Evolutionary conservation across 2,797 vertebrate species (phyloP).

Genomic region (Antennarius maculatus): DNA sequence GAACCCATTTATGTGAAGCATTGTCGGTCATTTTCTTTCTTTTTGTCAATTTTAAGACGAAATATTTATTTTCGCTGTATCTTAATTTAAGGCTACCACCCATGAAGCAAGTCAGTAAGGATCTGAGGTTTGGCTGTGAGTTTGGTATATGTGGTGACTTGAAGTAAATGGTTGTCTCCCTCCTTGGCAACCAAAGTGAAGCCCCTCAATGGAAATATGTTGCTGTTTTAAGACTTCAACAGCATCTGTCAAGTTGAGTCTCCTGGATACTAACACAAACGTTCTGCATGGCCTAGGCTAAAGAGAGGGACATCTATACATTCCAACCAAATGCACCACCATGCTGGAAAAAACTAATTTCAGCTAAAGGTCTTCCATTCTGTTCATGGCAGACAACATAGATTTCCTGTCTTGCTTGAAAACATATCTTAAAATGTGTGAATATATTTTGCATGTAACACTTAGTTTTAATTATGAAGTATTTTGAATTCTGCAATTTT

Average conservation of each 20-base stretch:
- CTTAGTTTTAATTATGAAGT: no score
- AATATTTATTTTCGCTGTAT: not conserved
- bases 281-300: constrained; percentile 5
- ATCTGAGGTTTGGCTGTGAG: not conserved
- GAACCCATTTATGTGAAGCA: not conserved
- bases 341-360: not conserved
- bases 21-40: not conserved
- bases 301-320: not conserved
- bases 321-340: not conserved
- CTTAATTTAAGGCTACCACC: constrained; percentile 11
- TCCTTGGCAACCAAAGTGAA: constrained; percentile 11
- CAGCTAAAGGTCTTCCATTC: not conserved
- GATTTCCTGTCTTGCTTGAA: not conserved
- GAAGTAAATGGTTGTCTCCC: constrained; percentile 6
- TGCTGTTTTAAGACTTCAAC: constrained; percentile 12
- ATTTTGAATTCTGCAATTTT: not conserved
- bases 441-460: no score
- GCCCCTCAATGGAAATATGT: constrained; percentile 11
- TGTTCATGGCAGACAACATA: not conserved
- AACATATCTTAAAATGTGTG: not conserved
- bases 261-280: constrained; percentile 23
- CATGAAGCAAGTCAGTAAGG: not conserved
- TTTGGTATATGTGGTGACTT: not conserved
- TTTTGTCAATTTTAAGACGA: not conserved
- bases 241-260: constrained; percentile 11